Conservation (phyloP, 1,140 invertebrate species). For the Drosophila pachea region DNA sequence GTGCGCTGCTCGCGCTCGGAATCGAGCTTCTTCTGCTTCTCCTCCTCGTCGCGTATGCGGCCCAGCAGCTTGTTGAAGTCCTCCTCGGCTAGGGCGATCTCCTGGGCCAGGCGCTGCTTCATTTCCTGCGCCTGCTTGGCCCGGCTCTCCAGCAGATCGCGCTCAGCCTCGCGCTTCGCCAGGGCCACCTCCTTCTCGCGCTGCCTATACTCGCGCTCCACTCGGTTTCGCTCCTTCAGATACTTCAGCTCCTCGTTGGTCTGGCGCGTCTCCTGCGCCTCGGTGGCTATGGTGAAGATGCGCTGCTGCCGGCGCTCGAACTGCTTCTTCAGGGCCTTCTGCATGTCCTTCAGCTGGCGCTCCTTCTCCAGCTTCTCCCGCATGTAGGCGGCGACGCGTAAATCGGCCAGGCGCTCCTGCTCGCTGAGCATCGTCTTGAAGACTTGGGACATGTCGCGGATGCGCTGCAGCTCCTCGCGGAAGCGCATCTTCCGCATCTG, state of each 20-base stretch:
- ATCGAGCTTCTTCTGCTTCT: slow-evolving; percentile 78
- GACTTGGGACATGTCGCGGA: slow-evolving; percentile 81
- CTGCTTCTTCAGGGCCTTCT: slow-evolving; percentile 73
- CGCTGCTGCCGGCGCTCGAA: slow-evolving; percentile 80
- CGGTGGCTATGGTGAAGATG: slow-evolving; percentile 79
- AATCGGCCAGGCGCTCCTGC: slow-evolving; percentile 82
- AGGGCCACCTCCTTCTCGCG: slow-evolving; percentile 80
- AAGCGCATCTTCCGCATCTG: slow-evolving; percentile 79
- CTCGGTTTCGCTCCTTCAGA: slow-evolving; percentile 80
- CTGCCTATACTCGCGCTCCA: slow-evolving; percentile 81
- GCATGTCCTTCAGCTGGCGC: slow-evolving; percentile 78
- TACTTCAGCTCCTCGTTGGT: slow-evolving; percentile 81
- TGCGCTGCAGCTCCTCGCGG: slow-evolving; percentile 80
- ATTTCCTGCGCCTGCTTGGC: slow-evolving; percentile 79
- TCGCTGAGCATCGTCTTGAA: slow-evolving; percentile 81
- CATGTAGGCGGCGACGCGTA: slow-evolving; percentile 83
- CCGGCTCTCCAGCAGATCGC: slow-evolving; percentile 79
- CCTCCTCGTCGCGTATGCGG: slow-evolving; percentile 79
- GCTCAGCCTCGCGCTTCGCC: slow-evolving; percentile 79
- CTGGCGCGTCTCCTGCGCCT: slow-evolving; percentile 72
- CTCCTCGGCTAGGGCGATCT: slow-evolving; percentile 82
- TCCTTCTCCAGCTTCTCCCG: slow-evolving; percentile 82
- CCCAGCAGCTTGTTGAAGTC: slow-evolving; percentile 81
- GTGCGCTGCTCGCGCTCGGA: slow-evolving; percentile 54
- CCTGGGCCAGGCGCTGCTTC: slow-evolving; percentile 81